phyloP scores from a whole-genome alignment of 2,888 invertebrate genomes.

The Mesodorylaimus sp. region DNA sequence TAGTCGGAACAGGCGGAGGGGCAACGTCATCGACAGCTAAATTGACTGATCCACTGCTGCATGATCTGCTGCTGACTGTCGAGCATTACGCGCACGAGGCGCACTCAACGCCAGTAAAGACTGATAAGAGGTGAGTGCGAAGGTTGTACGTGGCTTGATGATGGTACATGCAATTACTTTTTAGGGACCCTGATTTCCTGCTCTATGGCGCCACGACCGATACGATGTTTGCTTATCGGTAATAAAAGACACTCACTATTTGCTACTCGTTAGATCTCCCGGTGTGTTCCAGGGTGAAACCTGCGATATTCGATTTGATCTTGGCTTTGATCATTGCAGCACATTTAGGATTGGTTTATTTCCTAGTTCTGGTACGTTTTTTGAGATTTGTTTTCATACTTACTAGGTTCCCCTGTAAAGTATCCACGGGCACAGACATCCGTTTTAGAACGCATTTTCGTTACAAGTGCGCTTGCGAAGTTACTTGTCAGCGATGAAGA shows the following conservation, averaged over 20 bases:
- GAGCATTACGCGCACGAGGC: conserved; percentile 11
- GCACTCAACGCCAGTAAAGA: conserved; percentile 7
- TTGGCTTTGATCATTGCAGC: conserved; percentile 62
- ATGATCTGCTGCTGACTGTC: conserved; percentile 2
- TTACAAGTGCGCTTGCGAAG: too few species aligned
- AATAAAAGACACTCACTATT: too few species aligned
- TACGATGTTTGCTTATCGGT: conserved; percentile 69
- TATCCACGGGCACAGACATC: too few species aligned
- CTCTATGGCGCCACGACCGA: conserved; percentile 66
- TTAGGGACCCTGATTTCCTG: conserved; percentile 71
- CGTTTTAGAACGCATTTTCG: too few species aligned
- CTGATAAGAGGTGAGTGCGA: conserved; percentile 11
- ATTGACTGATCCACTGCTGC: conserved; percentile 6
- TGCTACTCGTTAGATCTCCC: conserved; percentile 5
- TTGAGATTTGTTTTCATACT: background rate
- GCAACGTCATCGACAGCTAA: too few species aligned
- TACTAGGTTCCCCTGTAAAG: background rate
- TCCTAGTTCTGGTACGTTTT: conserved; percentile 40
- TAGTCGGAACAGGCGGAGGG: conserved; percentile 41
- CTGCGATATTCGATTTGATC: conserved; percentile 89
- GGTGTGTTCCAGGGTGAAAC: conserved; percentile 61
- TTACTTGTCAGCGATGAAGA: too few species aligned
- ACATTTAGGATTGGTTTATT: conserved; percentile 67
- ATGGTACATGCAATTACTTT: conserved; percentile 12
- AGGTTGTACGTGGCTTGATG: background rate